Conservation (phyloP, 2,888 invertebrate species). For the Cordilura impudica region DNA sequence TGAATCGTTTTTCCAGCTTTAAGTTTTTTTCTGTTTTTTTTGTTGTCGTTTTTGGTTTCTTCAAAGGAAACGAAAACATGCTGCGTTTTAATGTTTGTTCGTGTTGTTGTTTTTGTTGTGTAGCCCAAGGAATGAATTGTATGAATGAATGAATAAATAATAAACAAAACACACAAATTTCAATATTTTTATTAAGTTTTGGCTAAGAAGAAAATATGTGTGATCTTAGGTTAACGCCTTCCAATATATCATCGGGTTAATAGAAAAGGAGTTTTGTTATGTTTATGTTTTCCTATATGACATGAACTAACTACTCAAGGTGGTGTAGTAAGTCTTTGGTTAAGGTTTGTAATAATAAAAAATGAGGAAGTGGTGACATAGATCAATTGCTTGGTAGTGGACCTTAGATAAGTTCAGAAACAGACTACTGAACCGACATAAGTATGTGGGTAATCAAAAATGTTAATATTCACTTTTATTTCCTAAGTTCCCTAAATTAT, state of each 20-base stretch:
- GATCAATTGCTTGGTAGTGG: no score
- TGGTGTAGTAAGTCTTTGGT: neutral
- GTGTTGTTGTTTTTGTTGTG: constrained; percentile 6
- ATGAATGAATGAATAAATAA: constrained; percentile 35
- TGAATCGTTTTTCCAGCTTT: constrained; percentile 14
- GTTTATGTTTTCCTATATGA: constrained; percentile 26
- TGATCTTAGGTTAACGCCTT: constrained; percentile 65
- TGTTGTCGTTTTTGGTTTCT: neutral
- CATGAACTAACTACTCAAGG: constrained; percentile 20
- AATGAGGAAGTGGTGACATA: no score
- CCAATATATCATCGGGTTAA: constrained; percentile 63
- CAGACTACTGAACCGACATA: no score
- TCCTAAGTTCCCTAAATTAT: no score
- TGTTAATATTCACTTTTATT: no score
- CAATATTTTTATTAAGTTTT: constrained; percentile 4
- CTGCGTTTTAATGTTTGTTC: constrained; percentile 33
- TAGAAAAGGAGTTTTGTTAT: constrained; percentile 11
- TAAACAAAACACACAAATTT: constrained; percentile 42
- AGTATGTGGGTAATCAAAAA: no score
- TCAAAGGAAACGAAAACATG: constrained; percentile 42
- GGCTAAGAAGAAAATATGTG: constrained; percentile 46
- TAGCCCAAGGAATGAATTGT: constrained; percentile 34
- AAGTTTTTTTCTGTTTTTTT: neutral
- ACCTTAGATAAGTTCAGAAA: no score
- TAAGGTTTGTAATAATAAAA: no score